Evolutionary conservation across 2,888 invertebrate genomes (phyloP), one percentile per base, ranked within the genome.

Genomic region (Hydriomena furcata): DNA sequence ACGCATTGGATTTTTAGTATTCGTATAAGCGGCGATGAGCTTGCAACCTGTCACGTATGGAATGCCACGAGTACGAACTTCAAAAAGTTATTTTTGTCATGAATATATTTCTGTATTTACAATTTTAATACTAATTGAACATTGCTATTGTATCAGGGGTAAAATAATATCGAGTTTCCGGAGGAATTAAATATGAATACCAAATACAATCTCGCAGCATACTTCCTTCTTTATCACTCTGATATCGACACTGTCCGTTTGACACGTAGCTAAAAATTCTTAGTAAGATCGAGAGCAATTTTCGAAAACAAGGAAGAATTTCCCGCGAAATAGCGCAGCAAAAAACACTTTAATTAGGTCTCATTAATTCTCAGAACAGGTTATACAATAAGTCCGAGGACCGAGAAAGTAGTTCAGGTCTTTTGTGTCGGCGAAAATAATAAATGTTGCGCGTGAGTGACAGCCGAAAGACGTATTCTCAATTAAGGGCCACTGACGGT

Each of bases 341-440:
- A 61, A 70, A 69, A 69, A 65, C 58, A 10, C 52, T 57, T 71
- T 73, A 75, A 75, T 75, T 71, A 70, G 65, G 65, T 63, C 63
- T 68, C 67, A 67, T 75, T 75, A 74, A 71, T 71, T 64, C 64
- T 37, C 50, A 41, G 63, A 71, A 75, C 73, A 56, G 68, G 73
- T 73, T 73, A 43, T 60, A 65, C 68, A 66, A 65, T 66, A 51
- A 58, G 65, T 68, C 63, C 47, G 27, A 40, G 42, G 28, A 27
- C 25, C 51, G 56, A 61, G 75, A 75, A 75, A 74, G 74, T 73
- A 65, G 75, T 66, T 56, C 72, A 61, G 54, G 30, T 61, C 69
- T 67, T 73, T 74, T 74, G 74, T 74, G 64, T 59, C 63, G 61
- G 63, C 55, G 60, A 62, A 68, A 67, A 68, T 72, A 73, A 73